These are phyloP conservation scores for Diarsia rubi DNA, from an alignment of 2,888 invertebrate genomes.

Conservation along the genomic window DNA sequence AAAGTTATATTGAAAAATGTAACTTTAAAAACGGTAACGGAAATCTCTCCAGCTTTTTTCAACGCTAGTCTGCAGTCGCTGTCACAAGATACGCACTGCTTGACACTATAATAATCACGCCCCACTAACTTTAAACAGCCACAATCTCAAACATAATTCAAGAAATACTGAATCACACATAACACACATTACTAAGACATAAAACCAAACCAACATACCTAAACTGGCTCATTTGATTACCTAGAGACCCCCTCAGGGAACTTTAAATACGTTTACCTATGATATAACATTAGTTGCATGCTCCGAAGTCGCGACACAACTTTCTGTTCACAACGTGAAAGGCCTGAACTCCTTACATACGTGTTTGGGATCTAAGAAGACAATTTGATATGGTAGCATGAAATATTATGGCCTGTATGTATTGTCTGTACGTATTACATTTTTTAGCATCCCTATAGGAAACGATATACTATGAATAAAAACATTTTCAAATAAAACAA, in stretches of 20 bases:
- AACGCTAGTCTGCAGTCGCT: no score
- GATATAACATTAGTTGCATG: slow-evolving; percentile 27
- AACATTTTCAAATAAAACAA: no score
- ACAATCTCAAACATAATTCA: background rate
- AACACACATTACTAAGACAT: background rate
- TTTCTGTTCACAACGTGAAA: slow-evolving; percentile 31
- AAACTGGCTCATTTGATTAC: background rate
- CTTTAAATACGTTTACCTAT: slow-evolving; percentile 37
- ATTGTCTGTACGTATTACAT: no score
- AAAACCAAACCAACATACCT: no score
- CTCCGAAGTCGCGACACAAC: slow-evolving; percentile 28
- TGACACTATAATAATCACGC: background rate
- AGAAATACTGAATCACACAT: background rate
- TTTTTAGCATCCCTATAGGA: no score
- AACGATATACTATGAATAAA: no score
- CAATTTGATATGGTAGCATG: background rate
- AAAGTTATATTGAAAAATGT: no score
- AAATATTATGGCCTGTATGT: no score
- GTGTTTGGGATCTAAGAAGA: slow-evolving; percentile 34
- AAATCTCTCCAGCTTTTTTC: no score
- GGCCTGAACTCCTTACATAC: slow-evolving; percentile 41
- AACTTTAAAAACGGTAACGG: no score
- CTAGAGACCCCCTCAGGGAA: slow-evolving; percentile 3
- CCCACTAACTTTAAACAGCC: background rate
- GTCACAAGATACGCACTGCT: background rate